These are phyloP conservation scores for Noturus placidus DNA, from an alignment of 2,113 vertebrate species.

Conservation along the genomic window DNA sequence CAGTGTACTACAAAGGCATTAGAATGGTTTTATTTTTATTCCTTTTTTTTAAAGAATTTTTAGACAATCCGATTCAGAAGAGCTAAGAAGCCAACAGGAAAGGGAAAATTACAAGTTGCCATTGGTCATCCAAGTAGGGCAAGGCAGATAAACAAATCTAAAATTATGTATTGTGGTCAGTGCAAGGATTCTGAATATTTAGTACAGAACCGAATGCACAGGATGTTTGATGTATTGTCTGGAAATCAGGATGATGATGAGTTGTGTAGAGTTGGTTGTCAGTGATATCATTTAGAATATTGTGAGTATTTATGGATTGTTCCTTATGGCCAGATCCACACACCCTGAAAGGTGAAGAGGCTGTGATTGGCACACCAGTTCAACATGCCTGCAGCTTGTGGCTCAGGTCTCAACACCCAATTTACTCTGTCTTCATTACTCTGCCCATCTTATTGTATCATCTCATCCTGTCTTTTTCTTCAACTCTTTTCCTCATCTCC, in stretches of 20 bases:
- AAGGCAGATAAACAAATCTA: background rate
- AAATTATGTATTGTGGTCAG: background rate
- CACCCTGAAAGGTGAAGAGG: background rate
- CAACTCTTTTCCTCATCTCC: slow-evolving; percentile 28
- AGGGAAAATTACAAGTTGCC: slow-evolving; percentile 24
- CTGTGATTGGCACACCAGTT: background rate
- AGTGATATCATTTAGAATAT: background rate
- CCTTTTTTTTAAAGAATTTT: background rate
- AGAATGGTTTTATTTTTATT: background rate
- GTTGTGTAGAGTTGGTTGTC: background rate
- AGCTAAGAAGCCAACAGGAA: background rate
- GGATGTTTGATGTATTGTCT: background rate
- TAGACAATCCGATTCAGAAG: background rate
- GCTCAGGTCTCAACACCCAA: slow-evolving; percentile 9
- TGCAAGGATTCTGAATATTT: background rate
- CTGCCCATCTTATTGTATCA: background rate
- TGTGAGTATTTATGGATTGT: background rate
- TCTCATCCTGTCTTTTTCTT: slow-evolving; percentile 23
- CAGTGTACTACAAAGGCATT: background rate
- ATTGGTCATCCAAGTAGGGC: background rate
- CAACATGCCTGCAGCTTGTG: background rate
- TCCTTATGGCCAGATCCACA: slow-evolving; percentile 3
- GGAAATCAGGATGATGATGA: background rate
- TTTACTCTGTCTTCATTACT: slow-evolving; percentile 28
- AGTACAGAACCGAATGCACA: background rate